Conservation (phyloP, 2,113 vertebrate genomes). For the Marmota monax region DNA sequence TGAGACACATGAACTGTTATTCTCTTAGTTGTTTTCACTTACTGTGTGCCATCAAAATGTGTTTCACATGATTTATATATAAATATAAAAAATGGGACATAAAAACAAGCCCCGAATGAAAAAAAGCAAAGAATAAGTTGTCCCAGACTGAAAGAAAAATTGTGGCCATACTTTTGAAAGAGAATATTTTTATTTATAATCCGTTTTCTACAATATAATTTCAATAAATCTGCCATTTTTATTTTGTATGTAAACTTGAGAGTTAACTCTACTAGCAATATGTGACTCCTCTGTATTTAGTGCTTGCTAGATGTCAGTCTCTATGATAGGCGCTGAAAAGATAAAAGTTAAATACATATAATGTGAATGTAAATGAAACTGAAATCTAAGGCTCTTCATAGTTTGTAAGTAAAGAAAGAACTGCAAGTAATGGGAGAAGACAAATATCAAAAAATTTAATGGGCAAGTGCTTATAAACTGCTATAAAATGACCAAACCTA, state of each 20-base stretch:
- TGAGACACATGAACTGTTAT: background rate
- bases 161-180: background rate
- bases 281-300: background rate
- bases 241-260: background rate
- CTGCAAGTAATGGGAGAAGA: background rate
- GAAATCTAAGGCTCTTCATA: constrained; percentile 33
- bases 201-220: background rate
- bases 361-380: constrained; percentile 26
- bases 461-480: background rate
- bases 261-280: background rate
- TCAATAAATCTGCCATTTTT: background rate
- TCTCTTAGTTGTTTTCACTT: background rate
- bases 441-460: constrained; percentile 13
- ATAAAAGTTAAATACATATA: constrained; percentile 2
- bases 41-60: background rate
- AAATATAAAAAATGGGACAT: background rate
- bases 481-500: background rate
- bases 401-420: background rate
- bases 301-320: background rate
- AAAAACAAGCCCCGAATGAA: background rate
- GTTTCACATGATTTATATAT: background rate
- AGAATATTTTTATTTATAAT: background rate
- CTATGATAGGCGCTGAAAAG: background rate
- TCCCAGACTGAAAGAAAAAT: background rate
- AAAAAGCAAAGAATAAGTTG: background rate